A percentile compares a stretch with the other conserved stretches of the same genome.
phyloP scores from a whole-genome alignment of 2,113 vertebrate genomes.

The Pygathrix nemaeus region DNA sequence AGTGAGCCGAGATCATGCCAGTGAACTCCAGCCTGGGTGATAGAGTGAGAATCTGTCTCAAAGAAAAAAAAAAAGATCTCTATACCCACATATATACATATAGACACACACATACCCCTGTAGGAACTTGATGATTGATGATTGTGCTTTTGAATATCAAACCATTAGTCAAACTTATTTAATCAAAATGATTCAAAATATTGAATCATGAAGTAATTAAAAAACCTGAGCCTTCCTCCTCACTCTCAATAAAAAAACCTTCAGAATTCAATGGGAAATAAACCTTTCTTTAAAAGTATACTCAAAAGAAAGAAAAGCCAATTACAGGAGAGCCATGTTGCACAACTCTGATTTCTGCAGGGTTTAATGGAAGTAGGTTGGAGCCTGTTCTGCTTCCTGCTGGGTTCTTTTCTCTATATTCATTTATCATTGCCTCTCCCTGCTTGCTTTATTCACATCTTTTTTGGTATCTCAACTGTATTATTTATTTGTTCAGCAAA shows the following conservation, averaged over 20 bases:
- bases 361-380: not conserved
- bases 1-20: too few relatives aligned
- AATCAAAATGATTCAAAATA: not conserved
- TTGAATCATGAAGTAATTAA: not conserved
- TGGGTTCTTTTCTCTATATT: not conserved
- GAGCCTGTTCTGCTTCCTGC: not conserved
- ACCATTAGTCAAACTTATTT: not conserved
- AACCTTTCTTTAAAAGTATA: constrained; percentile 30
- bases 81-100: too few relatives aligned
- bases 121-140: constrained; percentile 14
- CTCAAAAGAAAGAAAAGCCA: not conserved
- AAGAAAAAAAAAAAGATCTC: too few relatives aligned
- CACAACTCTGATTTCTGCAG: not conserved
- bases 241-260: not conserved
- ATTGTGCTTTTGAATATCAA: constrained; percentile 23
- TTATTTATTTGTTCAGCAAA: constrained; percentile 50
- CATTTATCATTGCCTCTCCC: not conserved
- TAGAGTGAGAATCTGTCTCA: too few relatives aligned
- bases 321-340: not conserved
- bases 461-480: not conserved
- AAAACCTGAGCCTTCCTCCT: not conserved
- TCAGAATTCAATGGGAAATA: constrained; percentile 29
- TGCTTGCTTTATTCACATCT: not conserved
- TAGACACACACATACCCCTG: not conserved
- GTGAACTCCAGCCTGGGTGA: too few relatives aligned